Evolutionary conservation across 2,888 invertebrate genomes (phyloP).

Genomic region (Lapara coniferarum): DNA sequence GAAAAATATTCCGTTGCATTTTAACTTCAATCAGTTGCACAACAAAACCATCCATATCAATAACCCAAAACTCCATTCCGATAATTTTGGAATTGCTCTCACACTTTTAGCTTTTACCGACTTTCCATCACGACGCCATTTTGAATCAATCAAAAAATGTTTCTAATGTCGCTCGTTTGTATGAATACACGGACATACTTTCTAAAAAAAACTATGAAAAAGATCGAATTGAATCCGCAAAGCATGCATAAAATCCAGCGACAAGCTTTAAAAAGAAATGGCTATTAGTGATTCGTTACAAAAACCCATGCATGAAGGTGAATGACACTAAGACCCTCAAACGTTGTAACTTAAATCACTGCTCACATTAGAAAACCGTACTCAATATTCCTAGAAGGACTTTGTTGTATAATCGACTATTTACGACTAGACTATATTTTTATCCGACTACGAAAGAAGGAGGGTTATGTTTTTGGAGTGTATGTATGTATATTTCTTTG

Average conservation of each 20-base stretch:
- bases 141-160: neutral
- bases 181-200: neutral
- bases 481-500: no score
- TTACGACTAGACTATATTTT: neutral
- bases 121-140: slow-evolving; percentile 2
- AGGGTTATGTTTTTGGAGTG: no score
- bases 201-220: neutral
- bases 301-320: slow-evolving; percentile 24
- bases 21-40: no score
- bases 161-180: neutral
- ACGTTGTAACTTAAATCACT: slow-evolving; percentile 13
- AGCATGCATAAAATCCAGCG: neutral
- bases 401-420: neutral
- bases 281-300: slow-evolving; percentile 20
- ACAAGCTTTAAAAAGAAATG: neutral
- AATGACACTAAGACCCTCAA: slow-evolving; percentile 25
- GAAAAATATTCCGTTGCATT: neutral
- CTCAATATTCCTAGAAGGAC: neutral
- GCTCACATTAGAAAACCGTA: slow-evolving; percentile 23
- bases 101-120: neutral
- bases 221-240: neutral
- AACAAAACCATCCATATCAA: no score
- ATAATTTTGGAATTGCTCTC: neutral
- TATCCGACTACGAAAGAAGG: no score
- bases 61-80: neutral